A percentile compares a stretch with the other conserved stretches of the same genome.
phyloP scores from a whole-genome alignment of 2,113 vertebrate species.

The Noturus placidus region DNA sequence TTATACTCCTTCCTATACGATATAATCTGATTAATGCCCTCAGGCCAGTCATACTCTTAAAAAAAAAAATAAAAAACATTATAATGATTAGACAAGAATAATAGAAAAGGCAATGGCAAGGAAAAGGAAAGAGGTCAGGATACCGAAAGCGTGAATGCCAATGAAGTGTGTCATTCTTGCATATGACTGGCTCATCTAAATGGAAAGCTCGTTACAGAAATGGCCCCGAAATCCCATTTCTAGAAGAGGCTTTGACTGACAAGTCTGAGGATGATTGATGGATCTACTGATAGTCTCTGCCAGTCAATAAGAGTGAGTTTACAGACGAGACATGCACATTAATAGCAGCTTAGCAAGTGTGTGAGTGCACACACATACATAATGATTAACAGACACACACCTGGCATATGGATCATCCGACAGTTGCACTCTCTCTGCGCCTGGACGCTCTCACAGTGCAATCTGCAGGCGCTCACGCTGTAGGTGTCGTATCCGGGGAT shows the following conservation, averaged over 20 bases:
- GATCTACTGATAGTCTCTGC: constrained; percentile 15
- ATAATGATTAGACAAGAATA: background rate
- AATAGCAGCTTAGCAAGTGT: constrained; percentile 2
- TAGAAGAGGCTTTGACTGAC: constrained; percentile 6
- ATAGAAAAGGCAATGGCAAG: background rate
- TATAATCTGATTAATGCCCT: background rate
- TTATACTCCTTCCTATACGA: background rate
- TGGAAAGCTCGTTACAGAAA: constrained; percentile 33
- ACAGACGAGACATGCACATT: constrained; percentile 31
- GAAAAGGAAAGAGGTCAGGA: constrained; percentile 9
- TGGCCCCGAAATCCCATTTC: constrained; percentile 29
- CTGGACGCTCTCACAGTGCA: constrained; percentile 92
- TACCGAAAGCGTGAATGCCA: background rate
- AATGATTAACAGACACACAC: constrained; percentile 63
- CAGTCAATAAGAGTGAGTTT: constrained; percentile 33
- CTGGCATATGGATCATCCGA: constrained; percentile 98
- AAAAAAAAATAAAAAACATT: background rate
- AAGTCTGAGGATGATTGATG: constrained; percentile 33
- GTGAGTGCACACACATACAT: background rate
- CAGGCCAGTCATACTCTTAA: background rate
- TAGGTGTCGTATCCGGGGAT: constrained; percentile 92
- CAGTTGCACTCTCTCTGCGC: constrained; percentile 88
- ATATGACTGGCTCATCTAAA: constrained; percentile 13
- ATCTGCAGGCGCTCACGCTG: constrained; percentile 92
- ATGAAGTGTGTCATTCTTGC: constrained; percentile 24